Percentiles rank a stretch among this genome's conserved stretches.
phyloP scores from a whole-genome alignment of 2,888 invertebrate species.

The Piscicola geometra region DNA sequence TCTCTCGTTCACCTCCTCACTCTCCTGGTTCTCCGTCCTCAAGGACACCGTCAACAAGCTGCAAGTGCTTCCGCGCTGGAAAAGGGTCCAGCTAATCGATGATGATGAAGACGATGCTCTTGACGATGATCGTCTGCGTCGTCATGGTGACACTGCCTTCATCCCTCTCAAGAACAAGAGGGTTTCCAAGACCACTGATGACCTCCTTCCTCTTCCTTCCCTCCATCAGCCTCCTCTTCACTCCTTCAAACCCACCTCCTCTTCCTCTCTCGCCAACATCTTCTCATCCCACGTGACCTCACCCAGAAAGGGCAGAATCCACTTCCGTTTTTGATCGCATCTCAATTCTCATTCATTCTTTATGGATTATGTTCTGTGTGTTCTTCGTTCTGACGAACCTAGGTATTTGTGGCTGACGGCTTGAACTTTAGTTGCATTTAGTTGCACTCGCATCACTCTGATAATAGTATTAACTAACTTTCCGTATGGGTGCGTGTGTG shows the following conservation, averaged over 20 bases:
- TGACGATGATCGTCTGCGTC: neutral
- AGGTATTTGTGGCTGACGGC: no score
- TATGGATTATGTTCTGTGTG: no score
- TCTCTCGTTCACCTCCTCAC: conserved; percentile 41
- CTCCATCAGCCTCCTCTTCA: neutral
- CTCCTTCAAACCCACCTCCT: neutral
- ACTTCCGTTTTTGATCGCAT: neutral
- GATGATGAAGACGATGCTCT: conserved; percentile 4
- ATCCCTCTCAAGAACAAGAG: neutral
- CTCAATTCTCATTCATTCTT: no score
- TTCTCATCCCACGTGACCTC: neutral
- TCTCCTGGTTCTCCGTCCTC: conserved; percentile 41
- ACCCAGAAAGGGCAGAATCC: conserved; percentile 6
- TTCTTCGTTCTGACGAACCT: no score
- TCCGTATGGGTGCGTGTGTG: no score
- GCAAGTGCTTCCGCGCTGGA: conserved; percentile 43
- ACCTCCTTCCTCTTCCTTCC: conserved; percentile 32
- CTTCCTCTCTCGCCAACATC: neutral
- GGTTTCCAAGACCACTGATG: conserved; percentile 38
- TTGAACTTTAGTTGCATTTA: no score
- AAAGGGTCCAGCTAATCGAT: conserved; percentile 16
- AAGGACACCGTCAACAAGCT: conserved; percentile 42
- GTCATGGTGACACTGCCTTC: neutral
- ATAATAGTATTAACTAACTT: no score
- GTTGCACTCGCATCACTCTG: no score